Percentiles rank a stretch among this genome's conserved stretches.
Evolutionary conservation across 2,797 vertebrate species (phyloP).

Genomic region (Lerista edwardsae): DNA sequence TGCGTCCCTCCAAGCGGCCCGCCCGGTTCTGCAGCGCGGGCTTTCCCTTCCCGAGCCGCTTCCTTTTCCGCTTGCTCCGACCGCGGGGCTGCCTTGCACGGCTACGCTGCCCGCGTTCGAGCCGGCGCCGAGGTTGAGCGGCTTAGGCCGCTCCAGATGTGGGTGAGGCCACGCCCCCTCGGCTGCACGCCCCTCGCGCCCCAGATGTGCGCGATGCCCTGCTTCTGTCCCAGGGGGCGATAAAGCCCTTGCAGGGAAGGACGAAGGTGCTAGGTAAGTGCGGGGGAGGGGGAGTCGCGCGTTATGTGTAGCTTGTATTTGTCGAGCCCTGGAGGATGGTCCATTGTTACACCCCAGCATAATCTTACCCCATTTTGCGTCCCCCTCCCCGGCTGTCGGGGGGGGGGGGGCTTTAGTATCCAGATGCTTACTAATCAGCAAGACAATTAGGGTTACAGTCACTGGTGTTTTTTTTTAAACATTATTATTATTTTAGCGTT

Average conservation of each 20-base stretch:
- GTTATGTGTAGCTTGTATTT: too few species aligned
- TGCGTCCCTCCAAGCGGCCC: not conserved
- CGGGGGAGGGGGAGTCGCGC: too few species aligned
- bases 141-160: constrained; percentile 26
- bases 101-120: not conserved
- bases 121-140: too few species aligned
- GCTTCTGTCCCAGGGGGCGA: not conserved
- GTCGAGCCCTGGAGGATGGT: too few species aligned
- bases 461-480: too few species aligned
- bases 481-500: too few species aligned
- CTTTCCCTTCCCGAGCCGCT: not conserved
- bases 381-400: not conserved
- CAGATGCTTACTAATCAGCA: not conserved
- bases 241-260: constrained; percentile 26
- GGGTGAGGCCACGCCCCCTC: not conserved
- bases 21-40: accelerated
- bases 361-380: too few species aligned
- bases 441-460: not conserved
- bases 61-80: constrained; percentile 31
- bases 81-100: not conserved
- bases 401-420: not conserved
- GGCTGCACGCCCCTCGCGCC: not conserved
- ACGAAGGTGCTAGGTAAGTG: not conserved
- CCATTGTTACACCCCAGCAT: not conserved
- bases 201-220: not conserved